Conservation (phyloP, 2,113 vertebrate genomes). For the Candoia aspera region DNA sequence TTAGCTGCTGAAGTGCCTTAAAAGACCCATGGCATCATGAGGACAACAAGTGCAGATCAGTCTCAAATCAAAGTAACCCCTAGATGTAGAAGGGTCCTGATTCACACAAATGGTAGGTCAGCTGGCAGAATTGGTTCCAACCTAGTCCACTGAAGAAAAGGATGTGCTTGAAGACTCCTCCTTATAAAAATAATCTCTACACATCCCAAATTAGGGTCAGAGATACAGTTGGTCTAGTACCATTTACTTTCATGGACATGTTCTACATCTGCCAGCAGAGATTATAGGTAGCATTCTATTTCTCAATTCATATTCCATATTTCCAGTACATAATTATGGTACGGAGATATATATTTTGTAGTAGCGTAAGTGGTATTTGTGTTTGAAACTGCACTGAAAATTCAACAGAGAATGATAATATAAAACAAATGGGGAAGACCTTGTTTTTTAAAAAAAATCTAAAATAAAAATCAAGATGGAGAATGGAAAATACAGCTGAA, state of each 20-base stretch:
- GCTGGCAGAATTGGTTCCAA: background rate
- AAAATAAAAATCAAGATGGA: background rate
- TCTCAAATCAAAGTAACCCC: background rate
- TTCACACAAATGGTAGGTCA: background rate
- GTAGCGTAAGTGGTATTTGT: background rate
- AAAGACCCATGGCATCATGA: background rate
- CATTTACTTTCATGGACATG: background rate
- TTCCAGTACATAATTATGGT: background rate
- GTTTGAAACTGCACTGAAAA: background rate
- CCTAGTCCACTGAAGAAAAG: background rate
- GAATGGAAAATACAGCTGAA: background rate
- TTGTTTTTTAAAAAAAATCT: background rate
- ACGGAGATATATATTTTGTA: background rate
- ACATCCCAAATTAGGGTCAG: background rate
- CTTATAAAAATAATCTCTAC: background rate
- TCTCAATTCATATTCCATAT: background rate
- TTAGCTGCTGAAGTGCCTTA: background rate
- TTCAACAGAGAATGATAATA: background rate
- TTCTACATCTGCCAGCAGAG: background rate
- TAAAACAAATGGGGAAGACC: background rate
- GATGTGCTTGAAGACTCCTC: background rate
- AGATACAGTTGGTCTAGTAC: background rate
- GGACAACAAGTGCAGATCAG: background rate
- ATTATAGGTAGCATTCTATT: background rate
- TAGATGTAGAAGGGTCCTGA: background rate